Evolutionary conservation across 2,888 invertebrate genomes (phyloP).

Genomic region (Diadegma fenestrale): DNA sequence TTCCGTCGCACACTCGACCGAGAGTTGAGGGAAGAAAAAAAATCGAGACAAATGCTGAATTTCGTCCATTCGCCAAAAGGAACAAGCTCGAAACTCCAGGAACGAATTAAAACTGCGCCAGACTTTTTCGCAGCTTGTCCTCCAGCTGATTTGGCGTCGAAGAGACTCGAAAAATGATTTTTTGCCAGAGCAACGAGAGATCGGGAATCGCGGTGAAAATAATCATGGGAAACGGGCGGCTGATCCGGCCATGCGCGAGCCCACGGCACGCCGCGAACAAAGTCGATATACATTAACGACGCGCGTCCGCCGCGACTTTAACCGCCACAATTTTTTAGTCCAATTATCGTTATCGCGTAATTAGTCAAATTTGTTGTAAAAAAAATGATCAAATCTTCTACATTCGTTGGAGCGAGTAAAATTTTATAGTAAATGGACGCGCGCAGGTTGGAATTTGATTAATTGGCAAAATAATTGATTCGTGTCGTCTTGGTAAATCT

Average conservation of each 20-base stretch:
- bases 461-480: too few relatives aligned
- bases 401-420: slow-evolving; percentile 3
- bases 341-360: slow-evolving; percentile 25
- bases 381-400: slow-evolving; percentile 10
- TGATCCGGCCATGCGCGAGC: slow-evolving; percentile 66
- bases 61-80: too few relatives aligned
- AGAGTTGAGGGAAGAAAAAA: background rate
- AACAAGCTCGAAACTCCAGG: too few relatives aligned
- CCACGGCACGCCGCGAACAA: slow-evolving; percentile 60
- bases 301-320: slow-evolving; percentile 54
- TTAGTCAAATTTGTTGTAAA: slow-evolving; percentile 59
- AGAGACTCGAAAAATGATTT: slow-evolving; percentile 7
- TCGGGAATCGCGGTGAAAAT: slow-evolving; percentile 32
- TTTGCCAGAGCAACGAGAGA: slow-evolving; percentile 9
- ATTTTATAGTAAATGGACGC: too few relatives aligned
- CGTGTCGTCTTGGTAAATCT: slow-evolving; percentile 15
- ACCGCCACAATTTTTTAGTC: slow-evolving; percentile 37
- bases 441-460: too few relatives aligned
- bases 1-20: background rate
- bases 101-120: too few relatives aligned
- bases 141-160: background rate
- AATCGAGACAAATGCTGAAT: background rate
- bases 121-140: background rate
- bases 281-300: slow-evolving; percentile 72
- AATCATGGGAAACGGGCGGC: slow-evolving; percentile 52